Evolutionary conservation across 2,113 vertebrate genomes (phyloP).

Genomic region (Cygnus atratus): DNA sequence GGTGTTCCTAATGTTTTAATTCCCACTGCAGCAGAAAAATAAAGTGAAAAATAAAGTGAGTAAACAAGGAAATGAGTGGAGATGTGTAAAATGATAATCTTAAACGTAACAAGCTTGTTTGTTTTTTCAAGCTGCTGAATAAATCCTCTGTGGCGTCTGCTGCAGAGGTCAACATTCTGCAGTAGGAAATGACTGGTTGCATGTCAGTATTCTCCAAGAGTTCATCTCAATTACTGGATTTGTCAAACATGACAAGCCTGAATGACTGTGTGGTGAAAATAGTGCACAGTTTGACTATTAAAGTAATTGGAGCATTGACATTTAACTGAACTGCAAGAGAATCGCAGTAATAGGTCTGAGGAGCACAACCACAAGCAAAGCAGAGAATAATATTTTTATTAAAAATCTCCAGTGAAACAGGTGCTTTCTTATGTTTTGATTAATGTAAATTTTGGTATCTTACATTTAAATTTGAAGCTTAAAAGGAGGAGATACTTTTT

Average conservation of each 20-base stretch:
- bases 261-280: conserved; percentile 68
- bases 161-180: conserved; percentile 42
- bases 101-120: conserved; percentile 34
- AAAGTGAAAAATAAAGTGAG: background rate
- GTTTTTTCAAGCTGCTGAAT: conserved; percentile 38
- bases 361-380: conserved; percentile 16
- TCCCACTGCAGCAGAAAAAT: background rate
- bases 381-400: background rate
- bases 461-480: background rate
- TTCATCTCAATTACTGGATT: conserved; percentile 73
- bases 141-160: conserved; percentile 37
- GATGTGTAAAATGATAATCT: conserved; percentile 12
- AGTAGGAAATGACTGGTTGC: conserved; percentile 63
- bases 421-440: background rate
- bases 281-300: conserved; percentile 70
- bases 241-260: conserved; percentile 72
- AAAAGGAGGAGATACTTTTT: background rate
- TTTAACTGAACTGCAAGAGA: conserved; percentile 64
- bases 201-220: conserved; percentile 62
- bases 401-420: background rate
- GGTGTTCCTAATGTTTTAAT: background rate
- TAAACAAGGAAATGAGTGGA: conserved; percentile 4
- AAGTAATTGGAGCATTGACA: conserved; percentile 74
- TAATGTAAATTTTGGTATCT: background rate
- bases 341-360: conserved; percentile 57